phyloP scores from a whole-genome alignment of 2,113 vertebrate genomes.

The Semicossyphus pulcher region DNA sequence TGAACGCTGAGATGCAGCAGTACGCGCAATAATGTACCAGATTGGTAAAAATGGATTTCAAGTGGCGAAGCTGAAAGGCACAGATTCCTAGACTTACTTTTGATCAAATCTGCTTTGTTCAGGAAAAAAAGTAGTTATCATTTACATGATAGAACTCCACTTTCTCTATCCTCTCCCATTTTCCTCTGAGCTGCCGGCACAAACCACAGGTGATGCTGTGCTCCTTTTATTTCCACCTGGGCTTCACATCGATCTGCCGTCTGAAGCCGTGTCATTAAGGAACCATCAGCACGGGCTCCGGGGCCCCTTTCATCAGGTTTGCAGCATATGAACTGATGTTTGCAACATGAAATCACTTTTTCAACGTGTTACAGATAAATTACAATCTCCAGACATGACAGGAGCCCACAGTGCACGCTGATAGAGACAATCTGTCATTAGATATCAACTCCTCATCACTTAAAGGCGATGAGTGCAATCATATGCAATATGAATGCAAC shows the following conservation, averaged over 20 bases:
- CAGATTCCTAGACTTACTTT: conserved; percentile 5
- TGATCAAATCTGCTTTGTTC: neutral
- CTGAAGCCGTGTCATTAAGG: neutral
- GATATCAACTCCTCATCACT: neutral
- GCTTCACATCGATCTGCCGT: conserved; percentile 6
- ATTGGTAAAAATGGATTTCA: conserved; percentile 5
- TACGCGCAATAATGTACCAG: neutral
- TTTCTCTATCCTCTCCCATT: neutral
- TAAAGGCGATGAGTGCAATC: neutral
- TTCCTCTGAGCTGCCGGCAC: neutral
- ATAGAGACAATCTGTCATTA: conserved; percentile 7
- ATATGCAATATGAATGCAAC: neutral
- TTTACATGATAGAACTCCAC: neutral
- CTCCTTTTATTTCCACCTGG: neutral
- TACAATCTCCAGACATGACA: conserved; percentile 13
- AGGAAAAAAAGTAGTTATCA: too few species aligned
- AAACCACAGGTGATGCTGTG: neutral
- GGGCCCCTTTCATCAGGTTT: conserved; percentile 12
- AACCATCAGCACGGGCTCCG: neutral
- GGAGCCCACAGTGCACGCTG: neutral
- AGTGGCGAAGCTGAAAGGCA: neutral
- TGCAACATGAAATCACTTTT: neutral
- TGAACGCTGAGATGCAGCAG: neutral
- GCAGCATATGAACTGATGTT: conserved; percentile 1
- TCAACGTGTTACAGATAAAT: conserved; percentile 33